phyloP scores from a whole-genome alignment of 1,140 invertebrate genomes.

The Thereuonema tuberculata region DNA sequence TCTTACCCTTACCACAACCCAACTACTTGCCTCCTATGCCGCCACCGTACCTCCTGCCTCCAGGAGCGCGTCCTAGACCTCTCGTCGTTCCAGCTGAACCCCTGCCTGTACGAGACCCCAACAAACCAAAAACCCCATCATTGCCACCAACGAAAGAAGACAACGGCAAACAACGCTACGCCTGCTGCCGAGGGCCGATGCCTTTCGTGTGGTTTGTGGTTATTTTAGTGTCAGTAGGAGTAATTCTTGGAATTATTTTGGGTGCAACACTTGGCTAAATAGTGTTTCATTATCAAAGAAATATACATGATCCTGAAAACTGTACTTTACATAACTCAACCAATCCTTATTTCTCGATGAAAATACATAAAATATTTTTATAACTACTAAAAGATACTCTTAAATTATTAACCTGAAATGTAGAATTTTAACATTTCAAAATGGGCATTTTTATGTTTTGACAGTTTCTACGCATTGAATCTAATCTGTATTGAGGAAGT shows the following conservation, averaged over 20 bases:
- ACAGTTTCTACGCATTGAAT: too few species aligned
- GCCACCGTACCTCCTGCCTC: constrained; percentile 6
- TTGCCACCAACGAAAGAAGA: neutral
- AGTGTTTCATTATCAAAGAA: too few species aligned
- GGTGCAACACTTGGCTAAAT: constrained; percentile 7
- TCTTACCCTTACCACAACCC: neutral
- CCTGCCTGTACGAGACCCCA: constrained; percentile 7
- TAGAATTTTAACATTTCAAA: too few species aligned
- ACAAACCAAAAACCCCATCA: neutral
- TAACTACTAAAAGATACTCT: too few species aligned
- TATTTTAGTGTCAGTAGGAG: constrained; percentile 5
- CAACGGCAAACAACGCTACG: neutral
- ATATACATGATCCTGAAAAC: too few species aligned
- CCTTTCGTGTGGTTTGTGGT: neutral
- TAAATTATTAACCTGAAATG: too few species aligned
- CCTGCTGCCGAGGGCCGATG: constrained; percentile 1
- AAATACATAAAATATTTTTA: too few species aligned
- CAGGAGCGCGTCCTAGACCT: constrained; percentile 6
- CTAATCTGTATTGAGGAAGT: too few species aligned
- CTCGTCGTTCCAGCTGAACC: constrained; percentile 11
- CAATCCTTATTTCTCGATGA: too few species aligned
- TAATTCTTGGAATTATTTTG: constrained; percentile 7
- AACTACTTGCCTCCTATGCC: constrained; percentile 10
- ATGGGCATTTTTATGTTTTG: too few species aligned
- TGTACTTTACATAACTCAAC: too few species aligned